Evolutionary conservation across 2,113 vertebrate genomes (phyloP).

Genomic region (Callaeas wilsoni): DNA sequence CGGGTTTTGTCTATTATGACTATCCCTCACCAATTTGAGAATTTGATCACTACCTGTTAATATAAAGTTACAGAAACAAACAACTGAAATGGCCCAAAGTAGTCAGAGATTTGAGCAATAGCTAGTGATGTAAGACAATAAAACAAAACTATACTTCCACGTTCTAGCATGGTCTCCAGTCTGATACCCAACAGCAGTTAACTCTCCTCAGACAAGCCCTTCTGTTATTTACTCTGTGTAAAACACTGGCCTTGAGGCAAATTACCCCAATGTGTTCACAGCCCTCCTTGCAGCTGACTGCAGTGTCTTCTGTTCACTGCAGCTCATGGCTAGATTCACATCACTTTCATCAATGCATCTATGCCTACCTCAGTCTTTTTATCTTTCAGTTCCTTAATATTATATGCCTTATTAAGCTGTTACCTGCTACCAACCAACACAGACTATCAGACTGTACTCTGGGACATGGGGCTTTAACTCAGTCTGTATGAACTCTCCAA

Average conservation of each 20-base stretch:
- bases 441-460: background rate
- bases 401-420: fast-evolving
- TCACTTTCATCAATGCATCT: background rate
- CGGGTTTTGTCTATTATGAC: background rate
- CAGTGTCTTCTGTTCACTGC: background rate
- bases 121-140: background rate
- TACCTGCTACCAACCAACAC: background rate
- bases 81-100: fast-evolving
- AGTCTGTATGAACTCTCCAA: background rate
- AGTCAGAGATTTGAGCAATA: background rate
- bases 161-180: background rate
- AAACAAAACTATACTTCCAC: background rate
- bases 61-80: background rate
- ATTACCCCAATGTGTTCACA: background rate
- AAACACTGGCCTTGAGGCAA: background rate
- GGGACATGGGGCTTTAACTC: background rate
- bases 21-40: background rate
- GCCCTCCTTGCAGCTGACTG: background rate
- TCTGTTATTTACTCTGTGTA: background rate
- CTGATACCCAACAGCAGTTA: fast-evolving
- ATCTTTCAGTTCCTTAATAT: background rate
- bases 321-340: background rate
- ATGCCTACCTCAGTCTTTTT: background rate
- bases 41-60: background rate
- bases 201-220: background rate